Conservation (phyloP, 1,140 invertebrate genomes). For the Conus betulinus region DNA sequence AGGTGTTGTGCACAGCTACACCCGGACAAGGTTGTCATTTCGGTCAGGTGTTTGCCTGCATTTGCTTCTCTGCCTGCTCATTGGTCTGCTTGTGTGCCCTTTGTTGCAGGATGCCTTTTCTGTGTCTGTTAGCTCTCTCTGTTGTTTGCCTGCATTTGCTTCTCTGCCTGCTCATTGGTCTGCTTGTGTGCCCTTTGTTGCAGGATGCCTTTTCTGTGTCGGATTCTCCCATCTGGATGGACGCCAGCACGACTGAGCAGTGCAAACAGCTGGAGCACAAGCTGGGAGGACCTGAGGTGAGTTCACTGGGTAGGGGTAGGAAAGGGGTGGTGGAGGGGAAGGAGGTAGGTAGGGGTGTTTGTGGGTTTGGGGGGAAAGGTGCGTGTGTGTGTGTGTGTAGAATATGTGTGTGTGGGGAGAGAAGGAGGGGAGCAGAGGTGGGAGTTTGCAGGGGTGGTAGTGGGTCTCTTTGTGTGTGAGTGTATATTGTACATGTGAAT, state of each 20-base stretch:
- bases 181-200: slow-evolving; percentile 16
- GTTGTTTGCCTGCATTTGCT: slow-evolving; percentile 67
- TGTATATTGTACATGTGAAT: too few relatives aligned
- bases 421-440: too few relatives aligned
- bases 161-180: not conserved
- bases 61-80: not conserved
- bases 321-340: too few relatives aligned
- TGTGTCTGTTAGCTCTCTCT: slow-evolving; percentile 89
- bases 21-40: slow-evolving; percentile 78
- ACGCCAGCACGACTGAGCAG: slow-evolving; percentile 89
- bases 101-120: slow-evolving; percentile 81
- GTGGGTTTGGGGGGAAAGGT: too few relatives aligned
- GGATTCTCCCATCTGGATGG: slow-evolving; percentile 97
- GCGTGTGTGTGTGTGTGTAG: too few relatives aligned
- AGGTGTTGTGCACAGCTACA: not conserved
- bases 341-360: too few relatives aligned
- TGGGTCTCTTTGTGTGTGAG: too few relatives aligned
- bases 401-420: too few relatives aligned
- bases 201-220: slow-evolving; percentile 83
- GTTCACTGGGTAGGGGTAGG: not conserved
- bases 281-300: slow-evolving; percentile 83
- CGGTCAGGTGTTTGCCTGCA: slow-evolving; percentile 80
- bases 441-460: too few relatives aligned
- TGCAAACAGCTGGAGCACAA: slow-evolving; percentile 87
- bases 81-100: not conserved